A percentile compares a stretch with the other conserved stretches of the same genome.
phyloP scores from a whole-genome alignment of 2,888 invertebrate species.

The Idaea aversata region DNA sequence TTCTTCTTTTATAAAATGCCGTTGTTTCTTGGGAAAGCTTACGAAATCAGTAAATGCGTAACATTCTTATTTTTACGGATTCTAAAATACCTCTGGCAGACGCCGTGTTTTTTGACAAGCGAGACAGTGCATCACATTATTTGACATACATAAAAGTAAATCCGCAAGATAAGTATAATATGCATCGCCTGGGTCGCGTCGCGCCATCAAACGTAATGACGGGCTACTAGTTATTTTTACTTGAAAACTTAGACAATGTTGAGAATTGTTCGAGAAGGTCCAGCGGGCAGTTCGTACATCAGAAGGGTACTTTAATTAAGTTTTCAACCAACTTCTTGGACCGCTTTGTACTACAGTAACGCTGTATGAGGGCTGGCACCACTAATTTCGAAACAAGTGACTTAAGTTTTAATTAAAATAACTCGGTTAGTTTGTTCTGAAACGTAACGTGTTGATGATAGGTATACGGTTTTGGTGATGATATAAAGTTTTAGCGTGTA shows the following conservation, averaged over 20 bases:
- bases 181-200: background rate
- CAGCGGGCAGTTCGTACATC: constrained; percentile 31
- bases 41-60: background rate
- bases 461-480: constrained; percentile 16
- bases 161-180: background rate
- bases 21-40: background rate
- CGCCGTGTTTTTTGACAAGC: constrained; percentile 2
- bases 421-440: constrained; percentile 36
- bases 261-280: constrained; percentile 33
- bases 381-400: constrained; percentile 46
- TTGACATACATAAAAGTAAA: background rate
- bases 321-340: constrained; percentile 47
- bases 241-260: constrained; percentile 28
- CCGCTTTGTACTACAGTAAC: constrained; percentile 37
- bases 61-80: background rate
- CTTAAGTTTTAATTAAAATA: constrained; percentile 56
- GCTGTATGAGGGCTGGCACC: constrained; percentile 31
- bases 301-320: constrained; percentile 47
- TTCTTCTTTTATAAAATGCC: background rate
- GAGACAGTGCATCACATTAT: background rate
- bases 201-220: background rate
- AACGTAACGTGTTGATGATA: constrained; percentile 24
- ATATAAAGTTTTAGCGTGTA: background rate
- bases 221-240: background rate
- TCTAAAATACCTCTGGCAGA: background rate